Percentiles rank a stretch among this genome's conserved stretches.
phyloP scores from a whole-genome alignment of 64 coral and sea anemone species.

The Montipora capricornis region DNA sequence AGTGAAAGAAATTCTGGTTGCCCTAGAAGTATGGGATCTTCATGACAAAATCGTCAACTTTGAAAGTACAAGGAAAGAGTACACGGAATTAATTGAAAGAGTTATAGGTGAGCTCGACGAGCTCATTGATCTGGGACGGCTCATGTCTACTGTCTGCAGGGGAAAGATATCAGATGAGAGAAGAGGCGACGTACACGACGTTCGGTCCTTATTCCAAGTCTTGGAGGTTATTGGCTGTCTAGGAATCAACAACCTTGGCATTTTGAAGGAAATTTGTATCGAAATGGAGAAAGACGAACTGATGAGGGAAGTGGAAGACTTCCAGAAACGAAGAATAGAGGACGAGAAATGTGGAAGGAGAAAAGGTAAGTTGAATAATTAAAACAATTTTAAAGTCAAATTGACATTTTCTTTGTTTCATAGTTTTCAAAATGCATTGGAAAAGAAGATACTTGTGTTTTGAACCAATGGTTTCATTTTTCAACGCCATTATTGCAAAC shows the following conservation, averaged over 20 bases:
- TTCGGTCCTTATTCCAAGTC: background rate
- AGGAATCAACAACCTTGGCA: background rate
- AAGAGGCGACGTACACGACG: background rate
- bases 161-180: constrained; percentile 5
- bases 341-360: background rate
- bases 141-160: background rate
- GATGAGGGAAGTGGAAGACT: background rate
- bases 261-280: background rate
- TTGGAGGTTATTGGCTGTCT: background rate
- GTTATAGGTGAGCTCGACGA: background rate
- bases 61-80: background rate
- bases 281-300: background rate
- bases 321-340: background rate
- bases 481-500: too few species aligned
- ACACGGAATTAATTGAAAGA: background rate
- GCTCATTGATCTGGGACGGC: background rate
- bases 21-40: background rate
- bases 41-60: background rate
- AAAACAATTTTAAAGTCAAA: too few species aligned
- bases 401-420: too few species aligned
- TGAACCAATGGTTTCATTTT: too few species aligned
- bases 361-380: background rate
- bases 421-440: background rate
- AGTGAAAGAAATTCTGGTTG: background rate
- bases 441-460: too few species aligned